Conservation (phyloP, 2,888 invertebrate genomes). For the Sphecodes monilicornis region DNA sequence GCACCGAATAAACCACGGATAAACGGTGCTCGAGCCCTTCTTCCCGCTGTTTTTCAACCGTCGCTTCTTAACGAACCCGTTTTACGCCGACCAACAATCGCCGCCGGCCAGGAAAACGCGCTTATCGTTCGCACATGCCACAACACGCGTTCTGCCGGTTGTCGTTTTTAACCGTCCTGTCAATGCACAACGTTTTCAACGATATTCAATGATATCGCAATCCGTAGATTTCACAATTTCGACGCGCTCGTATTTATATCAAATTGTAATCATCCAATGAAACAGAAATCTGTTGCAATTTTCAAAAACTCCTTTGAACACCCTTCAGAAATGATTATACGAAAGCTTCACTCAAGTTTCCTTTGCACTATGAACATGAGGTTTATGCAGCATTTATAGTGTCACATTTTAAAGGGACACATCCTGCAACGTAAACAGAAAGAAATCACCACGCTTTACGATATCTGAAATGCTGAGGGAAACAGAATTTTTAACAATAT, state of each 20-base stretch:
- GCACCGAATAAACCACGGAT: slow-evolving; percentile 50
- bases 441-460: not conserved
- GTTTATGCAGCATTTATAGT: not conserved
- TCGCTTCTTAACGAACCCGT: slow-evolving; percentile 17
- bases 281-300: too few species aligned
- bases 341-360: not conserved
- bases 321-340: not conserved
- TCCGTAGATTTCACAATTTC: too few species aligned
- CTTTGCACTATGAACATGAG: not conserved
- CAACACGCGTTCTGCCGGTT: not conserved
- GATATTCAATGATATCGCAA: too few species aligned
- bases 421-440: not conserved
- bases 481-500: not conserved
- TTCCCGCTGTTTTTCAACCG: slow-evolving; percentile 44
- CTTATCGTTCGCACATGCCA: not conserved
- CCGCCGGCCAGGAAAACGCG: not conserved
- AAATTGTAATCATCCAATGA: too few species aligned
- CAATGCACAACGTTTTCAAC: not conserved
- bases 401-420: not conserved
- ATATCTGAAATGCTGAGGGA: not conserved
- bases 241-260: too few species aligned
- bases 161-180: not conserved
- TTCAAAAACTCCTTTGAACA: too few species aligned
- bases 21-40: slow-evolving; percentile 42
- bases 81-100: slow-evolving; percentile 15